Base-by-base conservation (phyloP, 1,140 invertebrate species). In the Pissodes strobi region DNA sequence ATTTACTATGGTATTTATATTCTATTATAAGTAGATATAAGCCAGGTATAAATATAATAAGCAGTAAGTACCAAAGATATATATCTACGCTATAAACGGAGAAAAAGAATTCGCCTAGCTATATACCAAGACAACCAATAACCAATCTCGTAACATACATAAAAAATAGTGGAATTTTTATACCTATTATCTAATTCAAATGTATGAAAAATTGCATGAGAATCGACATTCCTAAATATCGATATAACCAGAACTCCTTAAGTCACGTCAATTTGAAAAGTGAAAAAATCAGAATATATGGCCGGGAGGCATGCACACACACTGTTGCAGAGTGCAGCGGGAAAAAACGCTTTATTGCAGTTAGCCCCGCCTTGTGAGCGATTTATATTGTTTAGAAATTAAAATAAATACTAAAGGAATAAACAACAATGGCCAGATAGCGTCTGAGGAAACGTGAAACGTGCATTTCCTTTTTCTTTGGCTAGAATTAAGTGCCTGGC, bases 311-410 rank as follows among this genome's bases (percentile, higher is more conserved):
- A 34, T 52, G 30, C 30, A 52, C 49, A 34, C 49, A 52, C 49
- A 52, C 49, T 52, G 49, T 51, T 30, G 48, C 23, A 15, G 39
- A 43, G 9, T 8, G 10, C 15, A 18, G 48, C 22, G 48, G 13
- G 27, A 21, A 51, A 34, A 51, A 51, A 51, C 22, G 27, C 48
- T 30, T 51, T 30, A 34, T 55, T 55, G 52, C 52, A 55, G 37
- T 55, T 38, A 55, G 34, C 23, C 37, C 17, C 52, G 52, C 52
- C 52, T 37, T 37, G 12, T 37, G 6, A 25, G 34, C 52, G 52
- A 55, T 55, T 55, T 55, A 55, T 55, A 55, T 55, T 55, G 52
- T 55, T 55, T 55, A 55, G 52, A 55, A 55, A 39, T 55, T 55
- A 55, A 55, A 55, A 55, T 55, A 55, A 55, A 55, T 55, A 55